Evolutionary conservation across 1,140 invertebrate species (phyloP), one percentile per base, ranked within the genome.

Genomic region (Radopholus similis): DNA sequence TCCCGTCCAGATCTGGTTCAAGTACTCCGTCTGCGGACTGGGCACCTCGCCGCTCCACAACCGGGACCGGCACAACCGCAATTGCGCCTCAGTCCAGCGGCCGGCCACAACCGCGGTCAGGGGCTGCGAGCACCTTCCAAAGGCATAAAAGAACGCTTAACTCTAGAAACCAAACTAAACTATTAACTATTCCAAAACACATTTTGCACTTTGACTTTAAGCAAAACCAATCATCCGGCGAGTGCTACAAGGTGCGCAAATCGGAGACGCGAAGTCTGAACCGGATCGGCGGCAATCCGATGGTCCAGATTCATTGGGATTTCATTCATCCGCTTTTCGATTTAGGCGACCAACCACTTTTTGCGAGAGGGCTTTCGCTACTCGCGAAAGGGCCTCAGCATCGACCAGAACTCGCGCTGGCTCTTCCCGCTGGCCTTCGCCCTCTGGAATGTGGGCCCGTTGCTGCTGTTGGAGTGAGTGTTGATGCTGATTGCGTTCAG

Each of bases 361-460:
- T 18, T 74, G 53, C 63, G 71, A 15, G 68, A 55, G 6, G 70
- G 75, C 51, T 65, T 78, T 64, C 9, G 32, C 21, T 76, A 74
- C 44, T 78, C 77, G 5, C 40, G 78, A 8, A 75, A 80, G 30
- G 77, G 76, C 2, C 63, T 78, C 2, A 56, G 57, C 28, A 77
- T 78, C 15, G 77, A 78, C 37, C 77, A 77, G 34, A 53, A 35
- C 15, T 76, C 71, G 30, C 56, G 77, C n/a, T 64, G 72, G 38
- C 18, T 73, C 8, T 78, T 78, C 34, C 77, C 77, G 11, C 21
- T 66, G 11, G 60, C 35, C 3, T 78, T 80, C 38, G 30, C 76
- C 11, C 11, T 80, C 13, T 78, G 77, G 60, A 78, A 78, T 63
- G 26, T 80, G 51, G n/a, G n/a, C n/a, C n/a, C n/a, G n/a, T n/a